Percentiles rank a stretch among this genome's conserved stretches.
Evolutionary conservation across 2,888 invertebrate species (phyloP).

Genomic region (Melanchra persicariae): DNA sequence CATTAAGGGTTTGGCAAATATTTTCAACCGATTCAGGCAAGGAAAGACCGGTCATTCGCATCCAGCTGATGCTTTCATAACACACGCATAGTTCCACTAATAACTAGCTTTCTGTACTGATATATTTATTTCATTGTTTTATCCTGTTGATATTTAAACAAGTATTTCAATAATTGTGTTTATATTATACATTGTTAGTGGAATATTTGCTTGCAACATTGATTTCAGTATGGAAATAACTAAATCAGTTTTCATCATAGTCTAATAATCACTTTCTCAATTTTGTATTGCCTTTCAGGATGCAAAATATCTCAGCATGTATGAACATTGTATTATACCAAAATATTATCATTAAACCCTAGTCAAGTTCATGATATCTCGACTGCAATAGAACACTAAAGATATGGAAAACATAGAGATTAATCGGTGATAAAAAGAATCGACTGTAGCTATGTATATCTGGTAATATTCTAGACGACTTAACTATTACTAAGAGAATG

Average conservation of each 20-base stretch:
- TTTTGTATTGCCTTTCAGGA: neutral
- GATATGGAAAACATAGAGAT: too few relatives aligned
- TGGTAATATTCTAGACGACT: neutral
- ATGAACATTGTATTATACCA: too few relatives aligned
- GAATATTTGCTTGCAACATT: neutral
- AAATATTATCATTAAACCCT: too few relatives aligned
- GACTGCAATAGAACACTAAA: neutral
- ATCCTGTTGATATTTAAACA: conserved; percentile 3
- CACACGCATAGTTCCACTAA: too few relatives aligned
- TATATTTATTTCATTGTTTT: neutral
- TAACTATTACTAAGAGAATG: neutral
- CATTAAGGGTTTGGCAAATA: too few relatives aligned
- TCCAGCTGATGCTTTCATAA: neutral
- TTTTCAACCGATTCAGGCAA: too few relatives aligned
- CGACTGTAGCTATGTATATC: too few relatives aligned
- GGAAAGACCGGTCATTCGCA: neutral
- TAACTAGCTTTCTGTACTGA: neutral
- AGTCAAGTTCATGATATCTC: neutral
- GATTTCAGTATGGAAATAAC: neutral
- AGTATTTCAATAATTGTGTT: conserved; percentile 1
- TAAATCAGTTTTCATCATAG: neutral
- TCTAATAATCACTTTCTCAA: neutral
- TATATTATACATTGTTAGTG: too few relatives aligned
- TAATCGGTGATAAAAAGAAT: too few relatives aligned
- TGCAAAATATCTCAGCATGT: too few relatives aligned